These are phyloP conservation scores for Rhagonycha fulva DNA, from an alignment of 2,888 invertebrate species.

Conservation along the genomic window DNA sequence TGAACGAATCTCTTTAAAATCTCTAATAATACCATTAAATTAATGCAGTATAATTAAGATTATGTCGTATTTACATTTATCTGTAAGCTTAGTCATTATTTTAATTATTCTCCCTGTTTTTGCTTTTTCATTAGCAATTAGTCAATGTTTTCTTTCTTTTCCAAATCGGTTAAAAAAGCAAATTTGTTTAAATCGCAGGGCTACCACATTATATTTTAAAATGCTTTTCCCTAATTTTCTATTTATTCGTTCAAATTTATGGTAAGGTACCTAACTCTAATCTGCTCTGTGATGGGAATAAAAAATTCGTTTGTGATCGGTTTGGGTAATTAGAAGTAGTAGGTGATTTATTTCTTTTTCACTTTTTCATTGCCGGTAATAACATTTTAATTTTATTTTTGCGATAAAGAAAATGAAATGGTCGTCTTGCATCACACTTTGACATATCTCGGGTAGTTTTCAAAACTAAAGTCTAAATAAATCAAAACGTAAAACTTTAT, in stretches of 20 bases:
- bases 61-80: neutral
- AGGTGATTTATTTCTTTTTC: conserved; percentile 23
- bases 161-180: neutral
- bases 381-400: neutral
- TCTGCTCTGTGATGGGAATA: conserved; percentile 20
- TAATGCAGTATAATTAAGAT: neutral
- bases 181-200: neutral
- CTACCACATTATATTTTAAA: neutral
- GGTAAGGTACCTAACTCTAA: neutral
- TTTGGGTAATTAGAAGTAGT: conserved; percentile 27
- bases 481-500: neutral
- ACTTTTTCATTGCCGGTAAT: neutral
- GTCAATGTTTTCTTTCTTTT: neutral
- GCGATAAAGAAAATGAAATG: neutral
- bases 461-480: neutral
- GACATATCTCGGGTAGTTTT: neutral
- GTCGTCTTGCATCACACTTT: neutral
- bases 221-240: neutral
- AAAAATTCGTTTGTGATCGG: conserved; percentile 30
- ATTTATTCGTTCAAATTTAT: conserved; percentile 1
- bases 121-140: neutral
- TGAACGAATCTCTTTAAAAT: neutral
- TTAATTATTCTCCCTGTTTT: neutral
- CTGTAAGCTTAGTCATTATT: neutral
- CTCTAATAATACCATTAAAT: neutral